Evolutionary conservation across 1,140 invertebrate genomes (phyloP), one percentile per base, ranked within the genome.

Genomic region (Euglossa dilemma): DNA sequence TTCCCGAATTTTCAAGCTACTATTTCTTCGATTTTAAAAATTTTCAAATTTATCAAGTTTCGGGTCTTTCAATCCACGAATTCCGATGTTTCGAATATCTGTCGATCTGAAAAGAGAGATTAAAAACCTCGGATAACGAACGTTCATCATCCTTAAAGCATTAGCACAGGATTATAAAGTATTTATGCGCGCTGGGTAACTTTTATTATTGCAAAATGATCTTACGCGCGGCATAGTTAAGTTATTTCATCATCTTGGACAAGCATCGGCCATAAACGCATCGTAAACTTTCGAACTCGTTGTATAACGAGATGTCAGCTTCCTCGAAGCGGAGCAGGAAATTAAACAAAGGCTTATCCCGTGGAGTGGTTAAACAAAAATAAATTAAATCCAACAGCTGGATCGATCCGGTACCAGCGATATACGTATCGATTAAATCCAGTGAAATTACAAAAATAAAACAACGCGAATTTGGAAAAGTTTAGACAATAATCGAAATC

Each of bases 271-370:
- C 54, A 11, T 66, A 66, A 77, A 66, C 50, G 61, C 63, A 11
- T 12, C 47, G 75, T 66, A 77, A 77, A 66, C 61, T 77, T 56
- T 54, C 47, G n/a, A 18, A n/a, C 36, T 77, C 36, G 50, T 67
- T 45, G n/a, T 67, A 18, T 7, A 45, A 67, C 50, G 23, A 56
- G 43, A 64, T 67, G 64, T 67, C 43, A 67, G 64, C 7, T 18
- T 23, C 8, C 23, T 23, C 20, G 25, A 36, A 18, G 6, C 0
- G 28, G 23, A 64, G 23, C n/a, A 63, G 36, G 9, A 50, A 67
- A 77, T 36, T 64, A 52, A 36, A 67, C 25, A 67, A 45, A 45
- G 12, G 16, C 47, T 3, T 64, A 52, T 64, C 45, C 47, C 7
- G 25, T 23, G 14, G 16, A 9, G 8, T 18, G 4, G 28, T 52